These are phyloP conservation scores for Pseudoatta argentina DNA, from an alignment of 1,140 invertebrate species.

Conservation along the genomic window DNA sequence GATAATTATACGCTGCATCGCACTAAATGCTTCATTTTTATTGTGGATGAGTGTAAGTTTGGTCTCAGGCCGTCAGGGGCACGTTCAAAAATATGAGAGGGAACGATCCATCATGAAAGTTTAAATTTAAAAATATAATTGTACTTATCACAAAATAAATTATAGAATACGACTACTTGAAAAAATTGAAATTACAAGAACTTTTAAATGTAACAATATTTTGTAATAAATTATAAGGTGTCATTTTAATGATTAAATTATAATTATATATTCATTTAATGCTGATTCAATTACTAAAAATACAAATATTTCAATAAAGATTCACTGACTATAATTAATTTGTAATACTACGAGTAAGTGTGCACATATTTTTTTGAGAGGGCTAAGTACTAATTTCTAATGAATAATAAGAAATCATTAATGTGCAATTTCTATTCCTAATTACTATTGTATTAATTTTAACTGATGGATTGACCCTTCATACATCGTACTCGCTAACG, in stretches of 20 bases:
- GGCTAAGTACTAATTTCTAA: background rate
- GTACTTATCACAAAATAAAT: background rate
- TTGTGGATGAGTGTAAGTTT: constrained; percentile 30
- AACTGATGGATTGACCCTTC: constrained; percentile 9
- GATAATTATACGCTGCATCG: constrained; percentile 5
- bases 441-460: constrained; percentile 19
- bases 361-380: background rate
- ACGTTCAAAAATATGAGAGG: constrained; percentile 22
- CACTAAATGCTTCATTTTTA: constrained; percentile 26
- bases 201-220: background rate
- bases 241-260: constrained; percentile 13
- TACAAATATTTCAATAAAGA: constrained; percentile 1
- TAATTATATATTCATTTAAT: constrained; percentile 2
- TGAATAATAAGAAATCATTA: background rate
- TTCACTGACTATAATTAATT: background rate
- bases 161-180: background rate
- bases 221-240: background rate
- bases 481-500: constrained; percentile 48
- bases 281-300: constrained; percentile 4
- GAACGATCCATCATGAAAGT: constrained; percentile 26
- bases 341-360: background rate
- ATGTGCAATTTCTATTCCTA: background rate
- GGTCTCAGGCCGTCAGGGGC: constrained; percentile 53
- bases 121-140: background rate
- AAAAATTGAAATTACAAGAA: background rate